phyloP scores from a whole-genome alignment of 1,140 invertebrate species.

The Drosophila parvula region DNA sequence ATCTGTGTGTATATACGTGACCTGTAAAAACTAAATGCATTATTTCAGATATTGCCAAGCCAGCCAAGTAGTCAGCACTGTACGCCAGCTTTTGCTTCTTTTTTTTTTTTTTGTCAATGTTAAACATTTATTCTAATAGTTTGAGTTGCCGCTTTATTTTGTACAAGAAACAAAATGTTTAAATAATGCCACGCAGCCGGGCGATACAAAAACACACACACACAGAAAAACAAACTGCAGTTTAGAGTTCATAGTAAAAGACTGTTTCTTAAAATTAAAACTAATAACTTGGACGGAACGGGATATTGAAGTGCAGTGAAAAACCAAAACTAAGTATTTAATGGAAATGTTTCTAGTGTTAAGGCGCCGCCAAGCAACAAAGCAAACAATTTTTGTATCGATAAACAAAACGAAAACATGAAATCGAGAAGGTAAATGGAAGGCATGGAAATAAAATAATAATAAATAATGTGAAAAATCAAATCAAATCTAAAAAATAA shows the following conservation, averaged over 20 bases:
- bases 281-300: conserved; percentile 49
- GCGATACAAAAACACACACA: conserved; percentile 2
- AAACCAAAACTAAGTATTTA: conserved; percentile 31
- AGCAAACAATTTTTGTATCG: conserved; percentile 65
- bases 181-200: conserved; percentile 16
- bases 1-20: conserved; percentile 29
- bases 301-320: conserved; percentile 22
- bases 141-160: conserved; percentile 14
- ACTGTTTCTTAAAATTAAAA: conserved; percentile 78
- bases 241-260: conserved; percentile 82
- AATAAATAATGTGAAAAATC: conserved; percentile 40
- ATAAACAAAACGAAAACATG: conserved; percentile 30
- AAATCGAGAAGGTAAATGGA: conserved; percentile 23
- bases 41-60: conserved; percentile 78
- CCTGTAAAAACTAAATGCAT: conserved; percentile 55
- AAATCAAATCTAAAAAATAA: conserved; percentile 22
- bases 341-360: conserved; percentile 57
- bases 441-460: conserved; percentile 22
- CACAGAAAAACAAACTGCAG: conserved; percentile 44
- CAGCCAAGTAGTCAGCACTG: conserved; percentile 66
- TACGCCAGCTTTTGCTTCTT: conserved; percentile 37
- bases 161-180: conserved; percentile 9
- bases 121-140: conserved; percentile 5
- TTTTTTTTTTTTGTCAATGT: neutral
- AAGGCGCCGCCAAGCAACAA: conserved; percentile 50